phyloP scores from a whole-genome alignment of 30 jellyfish, hydroid and myxozoan species.

The Aurelia aurita region DNA sequence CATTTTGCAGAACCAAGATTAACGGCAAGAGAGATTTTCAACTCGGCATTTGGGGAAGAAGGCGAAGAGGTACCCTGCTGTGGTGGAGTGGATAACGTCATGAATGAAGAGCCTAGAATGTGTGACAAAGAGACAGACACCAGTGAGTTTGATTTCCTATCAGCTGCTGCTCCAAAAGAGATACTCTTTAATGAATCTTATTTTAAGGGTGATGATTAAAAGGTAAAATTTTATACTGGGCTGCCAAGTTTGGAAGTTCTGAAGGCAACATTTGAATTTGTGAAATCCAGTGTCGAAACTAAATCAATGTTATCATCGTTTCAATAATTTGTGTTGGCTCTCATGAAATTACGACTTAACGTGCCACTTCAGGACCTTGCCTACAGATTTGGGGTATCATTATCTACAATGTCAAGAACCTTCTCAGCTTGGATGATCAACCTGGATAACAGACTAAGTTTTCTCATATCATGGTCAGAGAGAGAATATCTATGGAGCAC shows the following conservation, averaged over 20 bases:
- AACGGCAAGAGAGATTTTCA: slow-evolving; percentile 25
- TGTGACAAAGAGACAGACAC: slow-evolving; percentile 37
- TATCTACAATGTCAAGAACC: slow-evolving; percentile 52
- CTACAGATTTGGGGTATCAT: slow-evolving; percentile 63
- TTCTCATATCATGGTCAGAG: slow-evolving; percentile 49
- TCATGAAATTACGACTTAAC: slow-evolving; percentile 49
- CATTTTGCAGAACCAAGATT: slow-evolving; percentile 48
- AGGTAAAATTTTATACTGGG: slow-evolving; percentile 58
- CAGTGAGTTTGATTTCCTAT: slow-evolving; percentile 30
- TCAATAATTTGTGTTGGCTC: slow-evolving; percentile 59
- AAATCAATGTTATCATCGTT: slow-evolving; percentile 19
- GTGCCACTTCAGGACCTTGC: slow-evolving; percentile 72
- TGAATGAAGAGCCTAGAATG: slow-evolving; percentile 32
- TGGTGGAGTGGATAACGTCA: slow-evolving; percentile 22
- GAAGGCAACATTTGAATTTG: slow-evolving; percentile 54
- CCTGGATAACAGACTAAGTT: slow-evolving; percentile 46
- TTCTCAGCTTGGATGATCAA: slow-evolving; percentile 55
- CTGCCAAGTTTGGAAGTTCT: slow-evolving; percentile 60
- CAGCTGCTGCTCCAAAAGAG: slow-evolving; percentile 38
- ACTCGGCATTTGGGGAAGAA: slow-evolving; percentile 48
- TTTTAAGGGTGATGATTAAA: slow-evolving; percentile 52
- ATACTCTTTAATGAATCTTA: slow-evolving; percentile 35
- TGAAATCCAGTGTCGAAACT: slow-evolving; percentile 31
- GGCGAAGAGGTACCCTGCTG: slow-evolving; percentile 35
- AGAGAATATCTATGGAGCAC: slow-evolving; percentile 54